Base-by-base conservation (phyloP, 2,888 invertebrate genomes). In the Lithosia quadra region DNA sequence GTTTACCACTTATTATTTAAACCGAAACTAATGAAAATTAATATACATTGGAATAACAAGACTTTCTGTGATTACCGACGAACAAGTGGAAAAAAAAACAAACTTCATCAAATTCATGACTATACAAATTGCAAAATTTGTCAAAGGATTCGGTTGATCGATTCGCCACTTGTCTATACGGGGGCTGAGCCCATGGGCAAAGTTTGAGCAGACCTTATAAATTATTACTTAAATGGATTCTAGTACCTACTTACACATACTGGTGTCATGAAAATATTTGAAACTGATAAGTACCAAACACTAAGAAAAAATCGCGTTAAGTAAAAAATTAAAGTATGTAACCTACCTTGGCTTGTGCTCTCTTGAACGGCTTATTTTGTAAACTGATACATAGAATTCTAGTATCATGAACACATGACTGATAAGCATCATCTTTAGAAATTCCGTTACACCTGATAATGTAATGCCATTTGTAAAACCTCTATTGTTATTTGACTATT, bases 371-470 rank as follows among this genome's bases (percentile, higher is more conserved):
- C 79, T 80, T 79, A 81, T 78, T 82, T 65, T 78, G 67, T 72
- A 70, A 81, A 81, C 80, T 82, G 68, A 67, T 77, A 77, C 78
- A 70, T 72, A 60, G 69, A 75, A 81, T 76, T 76, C 76, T 75
- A 75, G 72, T 81, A 76, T 73, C 63, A 63, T 81, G 71, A 78
- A 76, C 78, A 69, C 67, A 39, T 62, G 59, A 71, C 76, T 84
- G 92, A 92, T 93, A 93, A 91, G 77, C 74, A 70, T 78, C 91
- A 92, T 93, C 93, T 93, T 82, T 82, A 59, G 89, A 88, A 88
- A 80, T 34, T 58, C 34, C 58, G 58, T 58, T 58, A 28, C 28
- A 58, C 18, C 33, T 34, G 58, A 56, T 56, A 56, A 56, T 56
- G 15, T 13, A 11, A 24, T 5, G 0, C 22, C 21, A 13, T 22